phyloP scores from a whole-genome alignment of 2,113 vertebrate genomes.

The Callocephalon fimbriatum region DNA sequence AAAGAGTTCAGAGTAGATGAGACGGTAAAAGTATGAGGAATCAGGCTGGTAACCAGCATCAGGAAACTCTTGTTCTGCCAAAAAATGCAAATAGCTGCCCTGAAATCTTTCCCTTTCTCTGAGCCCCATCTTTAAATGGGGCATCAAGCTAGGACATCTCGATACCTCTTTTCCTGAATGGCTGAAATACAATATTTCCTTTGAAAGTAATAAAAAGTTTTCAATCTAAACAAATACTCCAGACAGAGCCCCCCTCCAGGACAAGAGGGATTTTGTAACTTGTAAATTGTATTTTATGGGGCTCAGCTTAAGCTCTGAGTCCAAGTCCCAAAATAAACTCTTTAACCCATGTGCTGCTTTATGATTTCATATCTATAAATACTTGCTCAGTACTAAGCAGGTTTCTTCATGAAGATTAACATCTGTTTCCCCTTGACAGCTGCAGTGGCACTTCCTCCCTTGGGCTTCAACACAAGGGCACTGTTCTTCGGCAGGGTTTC shows the following conservation, averaged over 20 bases:
- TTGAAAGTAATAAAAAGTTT: not conserved
- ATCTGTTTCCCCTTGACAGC: not conserved
- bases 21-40: fast-evolving
- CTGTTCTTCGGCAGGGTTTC: not conserved
- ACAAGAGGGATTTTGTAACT: not conserved
- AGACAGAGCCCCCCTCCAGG: not conserved
- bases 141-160: not conserved
- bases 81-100: not conserved
- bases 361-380: slow-evolving; percentile 36
- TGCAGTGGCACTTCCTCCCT: not conserved
- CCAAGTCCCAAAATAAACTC: not conserved
- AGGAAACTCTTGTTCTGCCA: not conserved
- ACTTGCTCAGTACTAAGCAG: not conserved
- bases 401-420: not conserved
- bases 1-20: fast-evolving
- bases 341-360: slow-evolving; percentile 20
- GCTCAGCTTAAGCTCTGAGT: not conserved
- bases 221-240: slow-evolving; percentile 6
- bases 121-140: not conserved
- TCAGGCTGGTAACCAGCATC: not conserved
- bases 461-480: fast-evolving
- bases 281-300: slow-evolving; percentile 23
- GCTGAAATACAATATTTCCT: not conserved
- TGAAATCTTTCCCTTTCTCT: not conserved
- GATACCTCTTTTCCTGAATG: not conserved